Evolutionary conservation across 2,113 vertebrate species (phyloP).

Genomic region (Potamarius usumacintae): DNA sequence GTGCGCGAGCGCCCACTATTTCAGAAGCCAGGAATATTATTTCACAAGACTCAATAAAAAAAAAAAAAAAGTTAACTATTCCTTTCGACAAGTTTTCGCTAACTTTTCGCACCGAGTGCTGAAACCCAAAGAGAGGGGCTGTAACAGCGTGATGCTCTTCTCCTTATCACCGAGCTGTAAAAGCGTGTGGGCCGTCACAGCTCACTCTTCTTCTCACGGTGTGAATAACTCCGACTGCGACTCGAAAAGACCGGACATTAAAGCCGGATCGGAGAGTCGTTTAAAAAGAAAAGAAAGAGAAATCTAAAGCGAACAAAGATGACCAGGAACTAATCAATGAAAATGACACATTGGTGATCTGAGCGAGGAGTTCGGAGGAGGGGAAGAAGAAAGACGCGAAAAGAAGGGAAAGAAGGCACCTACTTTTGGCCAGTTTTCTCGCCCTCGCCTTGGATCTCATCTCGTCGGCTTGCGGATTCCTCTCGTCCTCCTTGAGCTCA

Average conservation of each 20-base stretch:
- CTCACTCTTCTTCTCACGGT: constrained; percentile 69
- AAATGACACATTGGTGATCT: constrained; percentile 71
- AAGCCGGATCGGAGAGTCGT: constrained; percentile 21
- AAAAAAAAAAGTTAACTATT: constrained; percentile 83
- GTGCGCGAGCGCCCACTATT: constrained; percentile 97
- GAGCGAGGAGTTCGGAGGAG: constrained; percentile 58
- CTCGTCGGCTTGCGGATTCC: constrained; percentile 93
- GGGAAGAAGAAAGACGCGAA: constrained; percentile 69
- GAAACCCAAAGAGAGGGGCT: constrained; percentile 54
- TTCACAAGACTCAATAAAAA: constrained; percentile 83
- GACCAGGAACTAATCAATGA: constrained; percentile 72
- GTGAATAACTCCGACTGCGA: constrained; percentile 5
- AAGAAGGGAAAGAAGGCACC: constrained; percentile 75
- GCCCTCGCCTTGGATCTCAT: constrained; percentile 99
- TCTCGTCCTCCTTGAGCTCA: constrained; percentile 97
- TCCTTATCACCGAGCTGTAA: not conserved
- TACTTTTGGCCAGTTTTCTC: constrained; percentile 99
- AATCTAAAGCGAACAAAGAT: constrained; percentile 62
- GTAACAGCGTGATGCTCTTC: constrained; percentile 51
- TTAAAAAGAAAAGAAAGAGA: not conserved
- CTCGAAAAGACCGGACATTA: constrained; percentile 39
- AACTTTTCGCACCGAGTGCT: constrained; percentile 75
- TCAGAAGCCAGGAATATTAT: constrained; percentile 84
- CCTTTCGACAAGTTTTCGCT: constrained; percentile 83
- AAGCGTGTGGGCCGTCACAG: constrained; percentile 63